Evolutionary conservation across 2,888 invertebrate species (phyloP).

Genomic region (Reticulitermes lucifugus): DNA sequence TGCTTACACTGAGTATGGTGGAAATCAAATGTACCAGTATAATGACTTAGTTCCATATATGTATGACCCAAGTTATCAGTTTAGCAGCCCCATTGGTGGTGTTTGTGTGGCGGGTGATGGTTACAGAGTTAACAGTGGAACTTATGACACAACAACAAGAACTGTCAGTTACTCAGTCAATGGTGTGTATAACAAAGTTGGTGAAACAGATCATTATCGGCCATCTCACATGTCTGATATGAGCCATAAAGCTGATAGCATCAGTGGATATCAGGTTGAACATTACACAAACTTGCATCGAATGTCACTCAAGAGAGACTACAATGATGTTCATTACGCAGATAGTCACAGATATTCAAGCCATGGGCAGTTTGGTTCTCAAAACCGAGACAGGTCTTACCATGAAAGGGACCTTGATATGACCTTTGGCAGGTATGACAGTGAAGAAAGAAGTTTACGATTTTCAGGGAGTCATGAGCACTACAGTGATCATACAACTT

Average conservation of each 20-base stretch:
- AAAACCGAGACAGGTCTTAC: not conserved
- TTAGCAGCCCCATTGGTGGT: not conserved
- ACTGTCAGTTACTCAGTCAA: slow-evolving; percentile 22
- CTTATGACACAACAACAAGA: not conserved
- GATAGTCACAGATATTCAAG: not conserved
- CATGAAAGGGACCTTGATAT: not conserved
- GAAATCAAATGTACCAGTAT: slow-evolving; percentile 5
- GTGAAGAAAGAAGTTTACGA: not conserved
- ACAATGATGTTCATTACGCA: not conserved
- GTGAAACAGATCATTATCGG: slow-evolving; percentile 12
- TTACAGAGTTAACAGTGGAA: slow-evolving; percentile 11
- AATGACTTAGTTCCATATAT: not conserved
- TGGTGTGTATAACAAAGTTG: slow-evolving; percentile 15
- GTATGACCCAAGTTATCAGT: not conserved
- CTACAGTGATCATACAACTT: not conserved
- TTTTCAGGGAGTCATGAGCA: not conserved
- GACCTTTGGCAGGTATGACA: slow-evolving; percentile 8
- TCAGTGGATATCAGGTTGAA: not conserved
- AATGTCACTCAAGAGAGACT: not conserved
- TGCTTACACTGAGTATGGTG: slow-evolving; percentile 12
- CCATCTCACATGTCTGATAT: not conserved
- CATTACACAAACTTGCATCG: not conserved
- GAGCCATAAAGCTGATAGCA: not conserved
- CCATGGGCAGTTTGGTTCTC: not conserved
- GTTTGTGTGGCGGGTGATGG: not conserved